These are phyloP conservation scores for Blastobasis adustella DNA, from an alignment of 2,888 invertebrate genomes.

Conservation along the genomic window DNA sequence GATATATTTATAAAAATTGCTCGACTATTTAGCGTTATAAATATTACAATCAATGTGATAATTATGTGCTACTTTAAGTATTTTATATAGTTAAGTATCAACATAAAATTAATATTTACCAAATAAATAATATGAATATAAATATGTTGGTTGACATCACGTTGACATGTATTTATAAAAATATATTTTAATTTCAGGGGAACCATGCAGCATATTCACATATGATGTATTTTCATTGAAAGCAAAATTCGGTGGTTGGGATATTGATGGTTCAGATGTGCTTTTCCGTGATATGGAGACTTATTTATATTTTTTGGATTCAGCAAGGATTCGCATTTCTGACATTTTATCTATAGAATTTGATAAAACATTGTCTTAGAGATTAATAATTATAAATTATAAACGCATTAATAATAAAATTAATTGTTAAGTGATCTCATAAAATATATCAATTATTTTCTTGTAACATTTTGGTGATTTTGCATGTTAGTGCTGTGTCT, in stretches of 20 bases:
- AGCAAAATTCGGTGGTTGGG: constrained; percentile 49
- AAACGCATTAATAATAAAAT: background rate
- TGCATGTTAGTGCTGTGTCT: background rate
- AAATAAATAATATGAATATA: background rate
- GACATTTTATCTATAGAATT: constrained; percentile 53
- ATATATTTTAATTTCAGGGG: constrained; percentile 28
- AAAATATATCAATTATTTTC: too few relatives aligned
- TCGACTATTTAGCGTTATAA: too few relatives aligned
- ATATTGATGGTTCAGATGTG: constrained; percentile 45
- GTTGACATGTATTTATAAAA: too few relatives aligned
- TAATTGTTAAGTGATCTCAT: too few relatives aligned
- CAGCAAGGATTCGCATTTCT: constrained; percentile 46
- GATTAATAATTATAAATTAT: background rate
- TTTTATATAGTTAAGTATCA: too few relatives aligned
- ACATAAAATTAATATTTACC: too few relatives aligned
- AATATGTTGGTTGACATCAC: background rate
- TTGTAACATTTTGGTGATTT: too few relatives aligned
- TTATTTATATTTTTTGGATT: constrained; percentile 35
- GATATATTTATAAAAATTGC: too few relatives aligned
- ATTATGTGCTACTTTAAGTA: too few relatives aligned
- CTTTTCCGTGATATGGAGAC: constrained; percentile 46
- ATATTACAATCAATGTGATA: too few relatives aligned
- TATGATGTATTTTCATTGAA: constrained; percentile 45
- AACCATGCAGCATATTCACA: constrained; percentile 46
- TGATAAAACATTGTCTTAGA: constrained; percentile 22